phyloP scores from a whole-genome alignment of 2,797 vertebrate species.

The Sitta carolinensis region DNA sequence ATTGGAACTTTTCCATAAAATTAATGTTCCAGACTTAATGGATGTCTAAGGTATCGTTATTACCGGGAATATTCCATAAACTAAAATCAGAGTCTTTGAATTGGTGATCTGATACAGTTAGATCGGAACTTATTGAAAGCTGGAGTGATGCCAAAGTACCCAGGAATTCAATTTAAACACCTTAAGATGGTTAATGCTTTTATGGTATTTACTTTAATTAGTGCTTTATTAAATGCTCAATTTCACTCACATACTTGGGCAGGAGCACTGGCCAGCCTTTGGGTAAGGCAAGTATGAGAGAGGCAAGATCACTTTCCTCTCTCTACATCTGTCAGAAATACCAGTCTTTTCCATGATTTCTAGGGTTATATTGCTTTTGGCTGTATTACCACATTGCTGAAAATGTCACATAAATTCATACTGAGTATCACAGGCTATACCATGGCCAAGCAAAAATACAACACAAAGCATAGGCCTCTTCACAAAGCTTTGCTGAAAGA shows the following conservation, averaged over 20 bases:
- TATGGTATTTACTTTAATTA: slow-evolving; percentile 77
- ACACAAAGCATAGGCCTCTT: neutral
- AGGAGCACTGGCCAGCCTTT: neutral
- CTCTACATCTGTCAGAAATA: neutral
- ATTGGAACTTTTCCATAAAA: slow-evolving; percentile 83
- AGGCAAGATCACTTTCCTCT: slow-evolving; percentile 7
- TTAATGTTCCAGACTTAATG: slow-evolving; percentile 82
- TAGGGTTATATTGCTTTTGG: neutral
- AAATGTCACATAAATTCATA: neutral
- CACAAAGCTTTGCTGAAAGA: neutral
- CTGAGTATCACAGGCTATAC: neutral
- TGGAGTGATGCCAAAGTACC: slow-evolving; percentile 78
- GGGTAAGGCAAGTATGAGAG: neutral
- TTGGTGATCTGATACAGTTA: slow-evolving; percentile 77
- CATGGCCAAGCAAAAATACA: neutral
- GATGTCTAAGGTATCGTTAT: slow-evolving; percentile 81
- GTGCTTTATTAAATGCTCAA: slow-evolving; percentile 70
- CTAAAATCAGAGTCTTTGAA: slow-evolving; percentile 74
- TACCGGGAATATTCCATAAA: slow-evolving; percentile 79
- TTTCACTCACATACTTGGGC: slow-evolving; percentile 52
- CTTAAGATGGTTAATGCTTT: slow-evolving; percentile 78
- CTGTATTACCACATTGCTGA: neutral
- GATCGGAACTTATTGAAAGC: slow-evolving; percentile 74
- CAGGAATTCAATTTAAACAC: slow-evolving; percentile 81
- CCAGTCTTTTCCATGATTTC: neutral